Conservation (phyloP, 2,113 vertebrate genomes). For the Catharus minimus region DNA sequence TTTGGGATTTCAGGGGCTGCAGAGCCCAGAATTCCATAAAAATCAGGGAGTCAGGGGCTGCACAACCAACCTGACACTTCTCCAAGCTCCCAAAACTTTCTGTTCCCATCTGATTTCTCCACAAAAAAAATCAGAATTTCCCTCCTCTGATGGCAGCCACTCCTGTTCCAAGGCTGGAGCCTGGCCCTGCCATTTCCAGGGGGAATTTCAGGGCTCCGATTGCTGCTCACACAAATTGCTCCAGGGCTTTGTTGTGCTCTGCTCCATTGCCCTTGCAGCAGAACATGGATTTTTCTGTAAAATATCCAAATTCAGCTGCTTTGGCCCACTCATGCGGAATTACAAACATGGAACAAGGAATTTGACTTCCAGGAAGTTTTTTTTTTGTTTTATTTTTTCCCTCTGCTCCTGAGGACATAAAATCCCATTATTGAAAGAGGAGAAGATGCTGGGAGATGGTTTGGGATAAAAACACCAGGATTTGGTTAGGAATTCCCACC, state of each 20-base stretch:
- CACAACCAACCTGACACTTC: fast-evolving
- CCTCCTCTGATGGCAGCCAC: neutral
- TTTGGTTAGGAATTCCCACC: neutral
- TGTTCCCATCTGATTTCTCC: neutral
- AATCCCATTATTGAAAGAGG: neutral
- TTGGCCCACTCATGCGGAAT: neutral
- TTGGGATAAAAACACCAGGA: neutral
- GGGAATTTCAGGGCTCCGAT: neutral
- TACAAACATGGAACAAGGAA: neutral
- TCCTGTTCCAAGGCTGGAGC: fast-evolving
- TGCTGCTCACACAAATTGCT: neutral
- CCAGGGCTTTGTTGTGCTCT: neutral
- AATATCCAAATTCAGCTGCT: neutral
- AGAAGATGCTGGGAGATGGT: neutral
- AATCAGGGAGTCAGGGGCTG: neutral
- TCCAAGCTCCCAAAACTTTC: neutral
- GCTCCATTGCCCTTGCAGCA: neutral
- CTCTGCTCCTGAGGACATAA: neutral
- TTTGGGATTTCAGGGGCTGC: fast-evolving
- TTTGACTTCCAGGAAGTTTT: neutral
- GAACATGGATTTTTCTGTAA: neutral
- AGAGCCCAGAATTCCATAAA: neutral
- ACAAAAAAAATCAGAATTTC: neutral
- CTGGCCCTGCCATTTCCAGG: neutral
- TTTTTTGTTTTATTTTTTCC: neutral